phyloP scores from a whole-genome alignment of 2,113 vertebrate species.

The chimpanzee (Pan troglodytes) region NHGRI_mPanTro3-v2.1_pri NC_072407.2:119555001-119555500 shows the following conservation, averaged over 20 bases:
- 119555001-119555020: background rate
- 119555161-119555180: background rate
- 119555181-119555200: background rate
- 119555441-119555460: background rate
- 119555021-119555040: background rate
- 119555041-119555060: rapidly evolving
- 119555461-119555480: background rate
- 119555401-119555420: background rate
- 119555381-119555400: background rate
- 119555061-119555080: background rate
- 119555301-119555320: background rate
- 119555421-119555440: background rate
- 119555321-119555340: background rate
- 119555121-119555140: rapidly evolving
- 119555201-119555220: background rate
- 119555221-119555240: background rate
- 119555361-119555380: background rate
- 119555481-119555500: background rate
- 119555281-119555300: background rate
- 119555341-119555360: background rate
- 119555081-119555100: background rate
- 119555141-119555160: background rate
- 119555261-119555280: background rate
- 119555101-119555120: background rate
- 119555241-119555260: background rate